These are phyloP conservation scores for Sebastiscus albofasciatus DNA, from an alignment of 2,797 vertebrate genomes.

Conservation along the genomic window DNA sequence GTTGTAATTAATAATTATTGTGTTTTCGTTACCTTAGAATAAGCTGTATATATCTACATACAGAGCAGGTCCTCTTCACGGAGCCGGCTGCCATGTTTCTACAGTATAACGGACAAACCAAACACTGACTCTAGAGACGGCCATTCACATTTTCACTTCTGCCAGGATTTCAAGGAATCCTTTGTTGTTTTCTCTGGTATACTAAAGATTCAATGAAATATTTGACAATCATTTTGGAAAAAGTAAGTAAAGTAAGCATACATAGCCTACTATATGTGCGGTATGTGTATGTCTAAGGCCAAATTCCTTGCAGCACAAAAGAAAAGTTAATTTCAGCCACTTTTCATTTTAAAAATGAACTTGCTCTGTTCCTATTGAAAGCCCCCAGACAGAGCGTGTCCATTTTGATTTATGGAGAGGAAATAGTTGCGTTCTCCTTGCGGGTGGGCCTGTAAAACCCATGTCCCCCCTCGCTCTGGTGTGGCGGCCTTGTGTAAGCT, in stretches of 20 bases:
- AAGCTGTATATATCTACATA: too few relatives aligned
- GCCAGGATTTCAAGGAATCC: neutral
- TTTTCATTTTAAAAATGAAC: slow-evolving; percentile 60
- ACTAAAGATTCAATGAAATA: neutral
- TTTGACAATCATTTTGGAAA: neutral
- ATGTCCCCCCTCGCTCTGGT: slow-evolving; percentile 50
- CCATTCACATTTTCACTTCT: too few relatives aligned
- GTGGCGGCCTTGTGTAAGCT: slow-evolving; percentile 65
- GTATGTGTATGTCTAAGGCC: neutral
- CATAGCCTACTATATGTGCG: neutral
- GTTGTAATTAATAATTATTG: too few relatives aligned
- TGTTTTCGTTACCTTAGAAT: too few relatives aligned
- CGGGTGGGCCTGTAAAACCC: slow-evolving; percentile 72
- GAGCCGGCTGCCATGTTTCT: too few relatives aligned
- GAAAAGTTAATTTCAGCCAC: slow-evolving; percentile 38
- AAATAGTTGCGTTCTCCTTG: slow-evolving; percentile 77
- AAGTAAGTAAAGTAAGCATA: neutral
- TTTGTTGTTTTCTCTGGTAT: neutral
- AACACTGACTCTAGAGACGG: too few relatives aligned
- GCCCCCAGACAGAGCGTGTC: slow-evolving; percentile 75
- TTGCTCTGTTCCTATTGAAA: slow-evolving; percentile 54
- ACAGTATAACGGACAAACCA: too few relatives aligned
- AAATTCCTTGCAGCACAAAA: slow-evolving; percentile 1
- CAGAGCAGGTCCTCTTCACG: too few relatives aligned
- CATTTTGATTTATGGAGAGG: slow-evolving; percentile 77